A percentile compares a stretch with the other conserved stretches of the same genome.
Conservation (phyloP, 1,140 invertebrate species). For the Mizuhopecten yessoensis region DNA sequence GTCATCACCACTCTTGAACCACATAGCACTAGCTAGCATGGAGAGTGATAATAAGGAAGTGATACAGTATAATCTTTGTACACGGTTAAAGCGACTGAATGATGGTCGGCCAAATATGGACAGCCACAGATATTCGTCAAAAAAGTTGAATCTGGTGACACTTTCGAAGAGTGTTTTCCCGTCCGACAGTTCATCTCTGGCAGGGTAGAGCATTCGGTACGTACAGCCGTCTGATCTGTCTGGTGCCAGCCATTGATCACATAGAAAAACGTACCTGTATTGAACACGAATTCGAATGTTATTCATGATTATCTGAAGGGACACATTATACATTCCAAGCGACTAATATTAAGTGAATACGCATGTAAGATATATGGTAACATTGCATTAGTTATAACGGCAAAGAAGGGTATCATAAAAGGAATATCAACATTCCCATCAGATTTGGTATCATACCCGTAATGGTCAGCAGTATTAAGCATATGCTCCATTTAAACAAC, state of each 20-base stretch:
- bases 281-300: too few relatives aligned
- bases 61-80: background rate
- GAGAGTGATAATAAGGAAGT: background rate
- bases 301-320: too few relatives aligned
- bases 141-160: slow-evolving; percentile 21
- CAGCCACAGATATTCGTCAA: background rate
- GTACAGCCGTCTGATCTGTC: background rate
- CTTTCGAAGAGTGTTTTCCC: background rate
- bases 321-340: too few relatives aligned
- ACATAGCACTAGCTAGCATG: background rate
- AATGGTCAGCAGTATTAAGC: too few relatives aligned
- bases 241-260: background rate
- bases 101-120: background rate
- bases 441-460: too few relatives aligned
- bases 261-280: background rate
- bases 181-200: background rate
- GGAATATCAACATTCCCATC: too few relatives aligned
- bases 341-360: too few relatives aligned
- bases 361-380: too few relatives aligned
- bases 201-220: background rate
- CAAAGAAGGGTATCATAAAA: too few relatives aligned
- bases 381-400: too few relatives aligned
- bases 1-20: background rate
- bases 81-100: background rate
- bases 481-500: too few relatives aligned